A percentile compares a stretch with the other conserved stretches of the same genome.
phyloP scores from a whole-genome alignment of 2,797 vertebrate genomes.

The Phoebastria nigripes region DNA sequence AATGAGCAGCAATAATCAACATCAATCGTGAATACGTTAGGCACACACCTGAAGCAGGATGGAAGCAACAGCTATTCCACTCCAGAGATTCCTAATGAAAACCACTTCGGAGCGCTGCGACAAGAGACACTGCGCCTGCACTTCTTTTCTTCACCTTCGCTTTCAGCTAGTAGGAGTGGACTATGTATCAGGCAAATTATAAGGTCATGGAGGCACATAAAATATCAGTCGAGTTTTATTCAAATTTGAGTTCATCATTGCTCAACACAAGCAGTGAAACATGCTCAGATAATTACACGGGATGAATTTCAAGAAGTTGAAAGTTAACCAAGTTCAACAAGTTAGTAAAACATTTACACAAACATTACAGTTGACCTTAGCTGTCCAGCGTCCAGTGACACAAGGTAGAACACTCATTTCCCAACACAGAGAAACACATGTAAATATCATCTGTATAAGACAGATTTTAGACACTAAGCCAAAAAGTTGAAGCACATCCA shows the following conservation, averaged over 20 bases:
- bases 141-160: background rate
- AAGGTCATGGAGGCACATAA: background rate
- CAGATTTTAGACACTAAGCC: background rate
- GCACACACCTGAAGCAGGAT: slow-evolving; percentile 25
- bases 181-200: background rate
- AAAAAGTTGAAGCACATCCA: background rate
- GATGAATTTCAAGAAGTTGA: background rate
- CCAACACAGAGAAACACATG: background rate
- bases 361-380: background rate
- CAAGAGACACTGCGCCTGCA: background rate
- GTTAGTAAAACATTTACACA: slow-evolving; percentile 53
- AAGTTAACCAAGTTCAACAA: background rate
- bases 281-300: background rate
- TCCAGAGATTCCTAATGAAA: background rate
- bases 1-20: background rate
- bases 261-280: background rate
- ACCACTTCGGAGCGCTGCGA: accelerated
- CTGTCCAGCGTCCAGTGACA: background rate
- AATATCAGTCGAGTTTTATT: background rate
- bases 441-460: background rate
- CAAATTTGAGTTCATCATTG: background rate
- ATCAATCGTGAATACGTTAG: accelerated
- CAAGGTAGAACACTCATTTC: background rate
- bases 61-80: background rate
- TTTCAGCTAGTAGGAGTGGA: background rate